phyloP scores from a whole-genome alignment of 1,140 invertebrate genomes.

The Dysdera silvatica region DNA sequence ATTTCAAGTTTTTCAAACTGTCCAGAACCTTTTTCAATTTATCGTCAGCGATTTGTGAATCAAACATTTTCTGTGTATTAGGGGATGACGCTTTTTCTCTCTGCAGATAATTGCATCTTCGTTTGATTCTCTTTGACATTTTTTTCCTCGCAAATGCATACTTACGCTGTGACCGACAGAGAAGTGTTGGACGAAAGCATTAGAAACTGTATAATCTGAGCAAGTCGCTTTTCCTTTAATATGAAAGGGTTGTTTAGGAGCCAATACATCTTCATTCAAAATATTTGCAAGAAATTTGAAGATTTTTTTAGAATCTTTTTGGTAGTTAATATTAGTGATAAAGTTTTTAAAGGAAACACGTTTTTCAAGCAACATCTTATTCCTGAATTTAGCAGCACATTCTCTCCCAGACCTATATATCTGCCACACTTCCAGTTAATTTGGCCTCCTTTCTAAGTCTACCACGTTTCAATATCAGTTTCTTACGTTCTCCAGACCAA shows the following conservation, averaged over 20 bases:
- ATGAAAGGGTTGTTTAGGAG: constrained; percentile 5
- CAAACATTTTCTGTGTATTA: neutral
- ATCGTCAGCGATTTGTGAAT: neutral
- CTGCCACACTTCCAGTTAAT: too few species aligned
- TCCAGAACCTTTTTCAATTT: neutral
- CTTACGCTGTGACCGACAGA: constrained; percentile 1
- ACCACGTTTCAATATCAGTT: too few species aligned
- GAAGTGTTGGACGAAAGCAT: neutral
- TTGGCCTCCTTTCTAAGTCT: too few species aligned
- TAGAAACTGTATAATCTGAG: neutral
- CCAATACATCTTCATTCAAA: neutral
- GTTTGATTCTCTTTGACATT: neutral
- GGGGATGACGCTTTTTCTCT: neutral
- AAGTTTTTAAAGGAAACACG: neutral
- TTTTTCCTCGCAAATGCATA: neutral
- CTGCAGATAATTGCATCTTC: neutral
- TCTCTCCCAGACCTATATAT: too few species aligned
- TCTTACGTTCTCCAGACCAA: too few species aligned
- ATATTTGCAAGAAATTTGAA: neutral
- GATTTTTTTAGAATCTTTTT: neutral
- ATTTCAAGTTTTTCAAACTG: neutral
- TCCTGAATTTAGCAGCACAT: neutral
- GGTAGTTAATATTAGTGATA: neutral
- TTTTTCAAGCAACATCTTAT: neutral
- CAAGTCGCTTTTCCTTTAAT: too few species aligned